Evolutionary conservation across 2,888 invertebrate species (phyloP).

Genomic region (Acronicta aceris): DNA sequence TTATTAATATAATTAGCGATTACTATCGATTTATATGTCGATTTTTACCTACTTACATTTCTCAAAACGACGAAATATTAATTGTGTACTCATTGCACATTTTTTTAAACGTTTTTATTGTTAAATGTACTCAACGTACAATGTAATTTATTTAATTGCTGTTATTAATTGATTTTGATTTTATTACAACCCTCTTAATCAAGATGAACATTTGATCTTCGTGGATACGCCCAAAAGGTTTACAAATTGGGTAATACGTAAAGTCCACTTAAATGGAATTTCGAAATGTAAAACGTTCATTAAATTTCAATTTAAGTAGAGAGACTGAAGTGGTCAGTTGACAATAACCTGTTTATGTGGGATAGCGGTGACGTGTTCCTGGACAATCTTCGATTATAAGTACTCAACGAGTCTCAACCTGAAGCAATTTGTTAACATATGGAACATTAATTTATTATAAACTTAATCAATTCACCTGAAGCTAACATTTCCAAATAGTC

Average conservation of each 20-base stretch:
- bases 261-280: conserved; percentile 32
- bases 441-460: too few species aligned
- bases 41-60: too few species aligned
- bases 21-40: too few species aligned
- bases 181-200: background rate
- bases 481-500: too few species aligned
- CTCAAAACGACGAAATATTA: too few species aligned
- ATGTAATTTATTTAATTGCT: too few species aligned
- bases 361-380: conserved; percentile 72
- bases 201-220: conserved; percentile 2
- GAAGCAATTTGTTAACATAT: background rate
- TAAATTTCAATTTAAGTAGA: conserved; percentile 51
- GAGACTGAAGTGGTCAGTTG: conserved; percentile 56
- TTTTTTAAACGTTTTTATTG: too few species aligned
- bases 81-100: too few species aligned
- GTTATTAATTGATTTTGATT: background rate
- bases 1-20: too few species aligned
- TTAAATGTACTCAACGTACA: too few species aligned
- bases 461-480: too few species aligned
- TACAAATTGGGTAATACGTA: conserved; percentile 17
- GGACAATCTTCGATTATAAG: conserved; percentile 51
- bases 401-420: conserved; percentile 2
- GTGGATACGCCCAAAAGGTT: conserved; percentile 8
- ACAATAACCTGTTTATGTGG: conserved; percentile 78
- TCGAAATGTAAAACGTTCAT: conserved; percentile 41